Evolutionary conservation across 2,113 vertebrate species (phyloP).

Genomic region (Prolemur simus): DNA sequence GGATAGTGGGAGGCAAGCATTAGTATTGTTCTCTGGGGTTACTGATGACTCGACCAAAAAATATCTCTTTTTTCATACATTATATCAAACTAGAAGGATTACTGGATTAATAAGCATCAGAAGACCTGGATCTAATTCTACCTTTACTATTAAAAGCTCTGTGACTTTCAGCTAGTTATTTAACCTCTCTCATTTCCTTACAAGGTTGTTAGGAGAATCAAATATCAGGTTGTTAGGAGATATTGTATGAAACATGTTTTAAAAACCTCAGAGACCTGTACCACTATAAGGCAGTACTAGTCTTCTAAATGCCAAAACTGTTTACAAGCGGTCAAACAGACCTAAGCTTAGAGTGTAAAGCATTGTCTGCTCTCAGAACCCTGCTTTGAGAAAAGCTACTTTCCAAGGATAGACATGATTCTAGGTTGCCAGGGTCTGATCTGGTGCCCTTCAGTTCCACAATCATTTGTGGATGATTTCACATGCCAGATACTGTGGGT

Average conservation of each 20-base stretch:
- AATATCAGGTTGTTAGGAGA: not conserved
- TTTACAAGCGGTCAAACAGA: conserved; percentile 36
- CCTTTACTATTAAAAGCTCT: conserved; percentile 14
- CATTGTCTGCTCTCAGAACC: not conserved
- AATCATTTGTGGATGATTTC: conserved; percentile 54
- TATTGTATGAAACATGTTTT: conserved; percentile 32
- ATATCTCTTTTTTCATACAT: not conserved
- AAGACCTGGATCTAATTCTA: conserved; percentile 23
- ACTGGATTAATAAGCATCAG: conserved; percentile 25
- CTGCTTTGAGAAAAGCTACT: conserved; percentile 40
- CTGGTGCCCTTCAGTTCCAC: conserved; percentile 38
- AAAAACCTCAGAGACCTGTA: conserved; percentile 4
- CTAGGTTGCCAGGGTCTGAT: conserved; percentile 51
- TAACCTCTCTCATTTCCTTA: conserved; percentile 45
- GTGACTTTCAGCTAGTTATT: conserved; percentile 30
- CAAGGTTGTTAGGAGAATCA: conserved; percentile 31
- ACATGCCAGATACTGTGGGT: conserved; percentile 43
- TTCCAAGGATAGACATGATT: conserved; percentile 54
- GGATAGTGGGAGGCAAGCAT: not conserved
- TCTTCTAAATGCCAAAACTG: conserved; percentile 37
- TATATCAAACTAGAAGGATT: conserved; percentile 13
- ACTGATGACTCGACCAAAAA: not conserved
- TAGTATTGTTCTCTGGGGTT: conserved; percentile 19
- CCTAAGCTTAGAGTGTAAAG: conserved; percentile 2
- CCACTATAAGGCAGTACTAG: not conserved